Base-by-base conservation (phyloP, 2,797 vertebrate genomes). In the Chelon labrosus region DNA sequence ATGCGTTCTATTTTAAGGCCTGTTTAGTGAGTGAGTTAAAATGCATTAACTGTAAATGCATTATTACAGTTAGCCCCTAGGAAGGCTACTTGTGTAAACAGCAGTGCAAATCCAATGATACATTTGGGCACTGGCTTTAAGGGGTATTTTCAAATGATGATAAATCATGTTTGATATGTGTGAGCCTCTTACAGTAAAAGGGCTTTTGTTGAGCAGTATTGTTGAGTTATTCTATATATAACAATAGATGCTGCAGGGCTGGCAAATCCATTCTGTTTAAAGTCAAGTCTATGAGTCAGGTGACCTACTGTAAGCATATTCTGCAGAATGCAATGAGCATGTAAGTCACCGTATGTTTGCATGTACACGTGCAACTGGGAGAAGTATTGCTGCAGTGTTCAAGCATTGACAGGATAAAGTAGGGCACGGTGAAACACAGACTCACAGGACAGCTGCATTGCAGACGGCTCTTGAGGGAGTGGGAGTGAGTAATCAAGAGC, bases 361-460 rank as follows among this genome's bases (percentile, higher is more conserved):
- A 10, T 74, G 67, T 55, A 19, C 53, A 60, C 61, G 61, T 51
- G 85, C 62, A 74, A 79, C 66, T 67, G 65, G 77, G 73, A 64
- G 89, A 88, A 85, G 79, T 85, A 66, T 67, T 94, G 88, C 95
- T 95, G 96, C 96, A 92, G 95, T 91, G 87, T 90, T 89, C 79
- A 72, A 92, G 90, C 91, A 84, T 80, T 93, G 94, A 92, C 91
- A 83, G 86, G 89, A 93, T 95, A 94, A 97, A 95, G 92, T 95
- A 95, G 96, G 95, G 92, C 96, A 95, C 84, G 70, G 91, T 87
- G 90, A 94, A 87, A 85, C 78, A 87, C 90, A 70, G 88, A 90
- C 93, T 89, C 90, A 86, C 91, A 93, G 93, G 95, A 95, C 95
- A 95, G 88, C 97, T 97, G 97, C 97, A 98, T 94, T 98, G 97